Conservation (phyloP, 2,888 invertebrate species). For the Leptogaster cylindrica region DNA sequence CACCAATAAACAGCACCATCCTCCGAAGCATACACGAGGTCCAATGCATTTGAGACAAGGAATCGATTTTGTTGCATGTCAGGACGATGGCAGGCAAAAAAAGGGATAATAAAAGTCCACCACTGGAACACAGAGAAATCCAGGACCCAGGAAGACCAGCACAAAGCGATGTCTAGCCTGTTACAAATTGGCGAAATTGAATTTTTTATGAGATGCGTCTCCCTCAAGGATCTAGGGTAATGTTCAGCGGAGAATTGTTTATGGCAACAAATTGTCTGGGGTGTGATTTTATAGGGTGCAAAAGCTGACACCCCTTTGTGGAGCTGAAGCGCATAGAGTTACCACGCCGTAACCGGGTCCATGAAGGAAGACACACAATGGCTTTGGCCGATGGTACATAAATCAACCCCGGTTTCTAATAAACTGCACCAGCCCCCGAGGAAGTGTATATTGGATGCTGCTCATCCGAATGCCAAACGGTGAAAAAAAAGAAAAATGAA, state of each 20-base stretch:
- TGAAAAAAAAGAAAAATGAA: slow-evolving; percentile 23
- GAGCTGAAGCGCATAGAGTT: background rate
- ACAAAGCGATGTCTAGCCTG: slow-evolving; percentile 34
- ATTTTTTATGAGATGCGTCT: slow-evolving; percentile 40
- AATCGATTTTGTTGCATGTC: too few species aligned
- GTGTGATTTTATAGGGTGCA: slow-evolving; percentile 43
- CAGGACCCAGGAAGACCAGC: background rate
- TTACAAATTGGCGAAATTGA: slow-evolving; percentile 42
- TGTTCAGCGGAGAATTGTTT: slow-evolving; percentile 27
- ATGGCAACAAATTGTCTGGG: slow-evolving; percentile 41
- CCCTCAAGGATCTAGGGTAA: background rate
- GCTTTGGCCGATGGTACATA: slow-evolving; percentile 8
- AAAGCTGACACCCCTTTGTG: slow-evolving; percentile 21
- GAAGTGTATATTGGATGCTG: slow-evolving; percentile 1
- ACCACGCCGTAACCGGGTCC: background rate
- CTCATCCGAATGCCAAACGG: background rate
- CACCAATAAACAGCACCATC: too few species aligned
- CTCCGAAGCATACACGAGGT: too few species aligned
- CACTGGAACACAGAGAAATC: too few species aligned
- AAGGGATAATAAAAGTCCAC: too few species aligned
- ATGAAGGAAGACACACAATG: background rate
- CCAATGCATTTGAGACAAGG: too few species aligned
- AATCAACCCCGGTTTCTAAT: slow-evolving; percentile 30
- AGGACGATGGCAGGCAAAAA: too few species aligned
- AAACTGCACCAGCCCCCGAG: slow-evolving; percentile 17